Conservation (phyloP, 2,888 invertebrate genomes). For the Malachius bipustulatus region DNA sequence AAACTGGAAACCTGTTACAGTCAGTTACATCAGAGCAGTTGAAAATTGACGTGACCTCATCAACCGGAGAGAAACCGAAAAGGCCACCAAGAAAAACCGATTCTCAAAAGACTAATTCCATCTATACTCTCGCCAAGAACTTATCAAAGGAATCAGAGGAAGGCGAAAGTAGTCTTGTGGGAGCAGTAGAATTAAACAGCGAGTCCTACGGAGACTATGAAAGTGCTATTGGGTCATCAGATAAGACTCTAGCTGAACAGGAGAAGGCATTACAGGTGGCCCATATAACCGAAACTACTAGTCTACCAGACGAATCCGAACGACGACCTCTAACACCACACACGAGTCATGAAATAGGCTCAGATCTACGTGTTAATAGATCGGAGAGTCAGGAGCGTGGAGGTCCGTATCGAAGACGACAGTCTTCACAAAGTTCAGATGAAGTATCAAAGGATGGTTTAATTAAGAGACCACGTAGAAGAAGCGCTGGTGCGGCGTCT, state of each 20-base stretch:
- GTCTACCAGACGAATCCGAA: constrained; percentile 29
- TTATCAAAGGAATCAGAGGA: constrained; percentile 46
- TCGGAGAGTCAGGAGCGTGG: constrained; percentile 39
- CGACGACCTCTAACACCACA: constrained; percentile 31
- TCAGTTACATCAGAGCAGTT: constrained; percentile 43
- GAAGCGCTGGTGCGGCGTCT: constrained; percentile 34
- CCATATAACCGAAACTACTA: constrained; percentile 35
- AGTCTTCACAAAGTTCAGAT: constrained; percentile 35
- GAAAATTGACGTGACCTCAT: constrained; percentile 37
- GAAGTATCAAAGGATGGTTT: constrained; percentile 39
- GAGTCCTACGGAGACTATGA: constrained; percentile 56
- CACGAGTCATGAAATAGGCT: constrained; percentile 37
- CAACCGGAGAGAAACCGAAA: constrained; percentile 46
- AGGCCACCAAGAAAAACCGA: constrained; percentile 54
- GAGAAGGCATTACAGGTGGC: constrained; percentile 33
- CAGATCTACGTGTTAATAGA: constrained; percentile 34
- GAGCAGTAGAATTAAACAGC: constrained; percentile 44
- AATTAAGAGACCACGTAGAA: constrained; percentile 27
- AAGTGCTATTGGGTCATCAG: constrained; percentile 48
- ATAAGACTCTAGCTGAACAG: constrained; percentile 32
- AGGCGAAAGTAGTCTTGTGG: constrained; percentile 37
- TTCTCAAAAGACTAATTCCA: constrained; percentile 45
- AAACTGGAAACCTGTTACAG: constrained; percentile 37
- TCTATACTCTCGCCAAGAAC: constrained; percentile 50
- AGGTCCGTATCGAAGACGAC: constrained; percentile 24